Evolutionary conservation across 2,888 invertebrate species (phyloP).

Genomic region (Boloria euphrosyne): DNA sequence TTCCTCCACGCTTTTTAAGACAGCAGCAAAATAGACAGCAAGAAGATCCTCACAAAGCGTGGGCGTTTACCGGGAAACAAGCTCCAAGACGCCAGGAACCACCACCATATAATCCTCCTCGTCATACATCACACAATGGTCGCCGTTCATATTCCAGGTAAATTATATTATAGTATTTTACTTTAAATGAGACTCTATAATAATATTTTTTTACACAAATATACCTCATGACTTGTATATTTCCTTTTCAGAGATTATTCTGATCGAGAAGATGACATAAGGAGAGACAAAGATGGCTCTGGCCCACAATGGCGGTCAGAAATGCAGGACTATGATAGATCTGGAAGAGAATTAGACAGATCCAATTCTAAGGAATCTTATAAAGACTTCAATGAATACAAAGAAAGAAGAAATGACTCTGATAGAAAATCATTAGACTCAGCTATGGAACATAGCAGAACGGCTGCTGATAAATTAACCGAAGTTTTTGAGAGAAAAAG

Average conservation of each 20-base stretch:
- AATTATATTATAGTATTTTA: conserved; percentile 1
- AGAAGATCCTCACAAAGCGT: conserved; percentile 72
- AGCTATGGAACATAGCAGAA: conserved; percentile 63
- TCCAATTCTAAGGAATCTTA: conserved; percentile 79
- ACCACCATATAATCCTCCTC: conserved; percentile 67
- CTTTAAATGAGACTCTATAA: background rate
- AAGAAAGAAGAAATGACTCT: conserved; percentile 76
- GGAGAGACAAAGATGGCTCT: conserved; percentile 71
- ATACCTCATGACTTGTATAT: conserved; percentile 21
- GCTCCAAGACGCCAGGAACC: conserved; percentile 69
- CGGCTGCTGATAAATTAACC: conserved; percentile 74
- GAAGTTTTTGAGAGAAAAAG: conserved; percentile 79
- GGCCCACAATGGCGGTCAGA: conserved; percentile 77
- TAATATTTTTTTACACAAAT: background rate
- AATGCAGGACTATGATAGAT: conserved; percentile 77
- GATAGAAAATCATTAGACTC: conserved; percentile 69
- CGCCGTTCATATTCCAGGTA: conserved; percentile 76
- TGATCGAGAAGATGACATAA: conserved; percentile 74
- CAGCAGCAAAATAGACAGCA: conserved; percentile 85
- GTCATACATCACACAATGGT: conserved; percentile 68
- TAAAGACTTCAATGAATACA: conserved; percentile 76
- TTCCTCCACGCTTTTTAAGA: conserved; percentile 93
- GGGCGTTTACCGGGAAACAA: conserved; percentile 70
- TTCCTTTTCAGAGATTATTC: conserved; percentile 69
- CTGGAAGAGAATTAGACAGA: conserved; percentile 70